Base-by-base conservation (phyloP, 2,797 vertebrate species). In the Rallus crepitans region DNA sequence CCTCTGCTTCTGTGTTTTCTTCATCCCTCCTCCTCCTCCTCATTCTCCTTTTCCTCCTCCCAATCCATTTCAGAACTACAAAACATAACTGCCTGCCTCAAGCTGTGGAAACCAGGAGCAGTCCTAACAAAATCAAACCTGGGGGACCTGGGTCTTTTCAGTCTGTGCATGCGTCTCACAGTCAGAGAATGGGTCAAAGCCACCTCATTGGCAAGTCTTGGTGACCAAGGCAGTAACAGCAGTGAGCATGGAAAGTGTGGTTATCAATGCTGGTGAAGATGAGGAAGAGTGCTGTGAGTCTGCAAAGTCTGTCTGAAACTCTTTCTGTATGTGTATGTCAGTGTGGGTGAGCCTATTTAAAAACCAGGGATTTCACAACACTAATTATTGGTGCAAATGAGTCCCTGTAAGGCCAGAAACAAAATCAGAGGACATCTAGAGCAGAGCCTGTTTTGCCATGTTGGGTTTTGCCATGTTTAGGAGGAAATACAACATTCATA, bases 1-100 rank as follows among this genome's bases (percentile, higher is more conserved):
- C 37, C 73, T 93, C 91, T 65, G 76, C 68, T 82, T 42, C 52
- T 65, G 42, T 93, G 37, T 80, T 88, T 53, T 73, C 86, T 82
- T 91, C 42, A 60, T 91, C 71, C 66, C 63, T 88, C 50, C 42
- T 31, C 30, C 52, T 37, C 37, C 37, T 37, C 37, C 76, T 40
- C 39, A 14, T 40, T 40, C 39, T 40, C 39, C 39, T 40, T 40
- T 15, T 76, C 64, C 47, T 82, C 60, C 66, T 76, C 40, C 27
- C 75, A 82, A 5, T 47, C 59, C 61, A 1, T 83, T 86, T 81
- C 80, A 79, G 39, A 89, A 69, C 57, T 73, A 35, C 19, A 88
- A 79, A 88, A 84, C 35, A 90, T 18, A 39, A 28, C 60, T 76
- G 66, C 31, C 48, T 95, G 18, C 27, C 52, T 91, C 63, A 47